Percentiles rank a stretch among this genome's conserved stretches.
Conservation (phyloP, 2,797 vertebrate genomes). For the Xiphorhynchus erythropygius region DNA sequence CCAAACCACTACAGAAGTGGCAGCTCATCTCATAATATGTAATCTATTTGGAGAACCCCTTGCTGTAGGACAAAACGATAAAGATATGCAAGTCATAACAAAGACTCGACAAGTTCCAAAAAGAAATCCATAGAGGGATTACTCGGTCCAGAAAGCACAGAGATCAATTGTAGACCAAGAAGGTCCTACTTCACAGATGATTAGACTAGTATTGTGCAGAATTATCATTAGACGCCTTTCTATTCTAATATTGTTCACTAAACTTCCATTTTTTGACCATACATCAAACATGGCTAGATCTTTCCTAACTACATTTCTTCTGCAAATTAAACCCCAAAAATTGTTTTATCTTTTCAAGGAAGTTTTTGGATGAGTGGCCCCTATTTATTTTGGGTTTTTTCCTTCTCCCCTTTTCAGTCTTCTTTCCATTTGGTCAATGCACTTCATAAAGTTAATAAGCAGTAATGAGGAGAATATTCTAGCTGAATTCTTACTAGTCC, state of each 20-base stretch:
- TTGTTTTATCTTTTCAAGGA: not conserved
- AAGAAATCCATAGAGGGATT: not conserved
- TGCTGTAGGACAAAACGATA: not conserved
- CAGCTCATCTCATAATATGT: not conserved
- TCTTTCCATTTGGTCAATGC: not conserved
- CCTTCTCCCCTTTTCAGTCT: not conserved
- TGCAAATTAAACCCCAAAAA: not conserved
- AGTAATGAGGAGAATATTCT: not conserved
- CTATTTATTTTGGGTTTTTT: not conserved
- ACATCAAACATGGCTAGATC: not conserved
- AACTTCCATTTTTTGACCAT: not conserved
- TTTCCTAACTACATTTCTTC: not conserved
- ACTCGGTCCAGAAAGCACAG: not conserved
- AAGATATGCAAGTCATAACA: not conserved
- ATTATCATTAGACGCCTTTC: not conserved
- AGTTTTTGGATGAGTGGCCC: not conserved
- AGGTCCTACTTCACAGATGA: not conserved
- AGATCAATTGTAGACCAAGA: not conserved
- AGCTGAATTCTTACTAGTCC: not conserved
- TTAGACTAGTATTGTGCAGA: not conserved
- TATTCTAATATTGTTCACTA: not conserved
- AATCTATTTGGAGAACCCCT: not conserved
- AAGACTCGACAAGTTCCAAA: not conserved
- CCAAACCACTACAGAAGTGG: not conserved
- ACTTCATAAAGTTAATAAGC: not conserved